phyloP scores from a whole-genome alignment of 2,113 vertebrate genomes.

The Pedionomus torquatus region DNA sequence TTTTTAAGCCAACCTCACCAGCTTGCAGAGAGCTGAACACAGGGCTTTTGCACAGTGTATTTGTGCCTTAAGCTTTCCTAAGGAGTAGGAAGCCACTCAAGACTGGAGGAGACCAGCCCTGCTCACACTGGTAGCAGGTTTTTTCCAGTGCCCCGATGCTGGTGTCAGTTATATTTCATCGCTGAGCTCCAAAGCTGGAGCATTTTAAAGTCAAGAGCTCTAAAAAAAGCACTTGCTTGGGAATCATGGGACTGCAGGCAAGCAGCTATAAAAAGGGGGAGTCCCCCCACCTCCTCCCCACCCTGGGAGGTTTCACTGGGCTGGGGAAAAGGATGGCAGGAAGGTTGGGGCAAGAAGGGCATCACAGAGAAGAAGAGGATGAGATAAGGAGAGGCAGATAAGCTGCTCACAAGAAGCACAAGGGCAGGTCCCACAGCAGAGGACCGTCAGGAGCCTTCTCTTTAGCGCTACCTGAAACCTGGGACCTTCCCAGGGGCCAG shows the following conservation, averaged over 20 bases:
- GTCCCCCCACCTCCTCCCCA: no score
- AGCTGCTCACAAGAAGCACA: neutral
- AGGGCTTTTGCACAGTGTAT: neutral
- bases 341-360: neutral
- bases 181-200: neutral
- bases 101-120: neutral
- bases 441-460: neutral
- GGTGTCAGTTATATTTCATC: neutral
- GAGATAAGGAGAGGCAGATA: neutral
- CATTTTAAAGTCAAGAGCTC: conserved; percentile 9
- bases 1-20: conserved; percentile 5
- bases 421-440: neutral
- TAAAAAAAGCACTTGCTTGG: neutral
- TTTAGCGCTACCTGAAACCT: neutral
- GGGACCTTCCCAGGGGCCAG: neutral
- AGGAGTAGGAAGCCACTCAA: neutral
- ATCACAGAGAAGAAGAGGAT: neutral
- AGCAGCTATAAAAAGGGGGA: neutral
- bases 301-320: neutral
- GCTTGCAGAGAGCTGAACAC: neutral
- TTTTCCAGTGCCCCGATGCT: neutral
- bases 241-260: neutral
- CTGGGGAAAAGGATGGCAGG: neutral
- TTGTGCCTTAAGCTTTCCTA: neutral
- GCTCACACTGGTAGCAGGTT: neutral